phyloP scores from a whole-genome alignment of 2,113 vertebrate species.

The Menidia beryllina region DNA sequence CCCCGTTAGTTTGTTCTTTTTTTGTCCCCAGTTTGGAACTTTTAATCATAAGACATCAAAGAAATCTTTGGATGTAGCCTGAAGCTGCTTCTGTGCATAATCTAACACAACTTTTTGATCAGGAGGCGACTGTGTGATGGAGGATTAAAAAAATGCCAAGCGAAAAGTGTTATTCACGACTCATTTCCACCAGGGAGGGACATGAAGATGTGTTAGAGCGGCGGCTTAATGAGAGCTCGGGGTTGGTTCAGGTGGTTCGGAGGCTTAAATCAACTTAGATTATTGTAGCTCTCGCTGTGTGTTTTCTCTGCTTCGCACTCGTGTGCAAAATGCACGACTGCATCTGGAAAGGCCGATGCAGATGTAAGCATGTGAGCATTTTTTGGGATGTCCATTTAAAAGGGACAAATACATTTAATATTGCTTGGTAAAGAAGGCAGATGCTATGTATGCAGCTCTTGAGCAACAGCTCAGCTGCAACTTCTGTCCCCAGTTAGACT shows the following conservation, averaged over 20 bases:
- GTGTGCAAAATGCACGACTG: not conserved
- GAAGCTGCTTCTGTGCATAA: constrained; percentile 25
- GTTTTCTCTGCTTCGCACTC: not conserved
- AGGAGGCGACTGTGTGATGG: not conserved
- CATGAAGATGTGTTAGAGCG: constrained; percentile 13
- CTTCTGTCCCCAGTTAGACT: no score
- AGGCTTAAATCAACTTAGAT: not conserved
- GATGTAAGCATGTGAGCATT: no score
- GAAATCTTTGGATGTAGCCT: constrained; percentile 11
- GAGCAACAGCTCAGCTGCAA: no score
- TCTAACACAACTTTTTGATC: constrained; percentile 40
- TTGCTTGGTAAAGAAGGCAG: no score
- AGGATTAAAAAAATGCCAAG: constrained; percentile 11
- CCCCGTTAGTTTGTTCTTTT: not conserved
- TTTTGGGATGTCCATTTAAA: no score
- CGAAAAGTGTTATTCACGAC: constrained; percentile 52
- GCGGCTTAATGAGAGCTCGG: constrained; percentile 18
- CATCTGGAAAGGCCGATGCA: not conserved
- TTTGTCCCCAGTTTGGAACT: not conserved
- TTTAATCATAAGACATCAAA: constrained; percentile 10
- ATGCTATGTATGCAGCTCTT: not conserved
- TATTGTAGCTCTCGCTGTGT: not conserved
- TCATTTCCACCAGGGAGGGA: constrained; percentile 37
- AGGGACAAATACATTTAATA: no score
- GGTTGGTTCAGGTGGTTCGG: constrained; percentile 3